Evolutionary conservation across 2,797 vertebrate genomes (phyloP), one percentile per base, ranked within the genome.

Genomic region (Danio kyathit): DNA sequence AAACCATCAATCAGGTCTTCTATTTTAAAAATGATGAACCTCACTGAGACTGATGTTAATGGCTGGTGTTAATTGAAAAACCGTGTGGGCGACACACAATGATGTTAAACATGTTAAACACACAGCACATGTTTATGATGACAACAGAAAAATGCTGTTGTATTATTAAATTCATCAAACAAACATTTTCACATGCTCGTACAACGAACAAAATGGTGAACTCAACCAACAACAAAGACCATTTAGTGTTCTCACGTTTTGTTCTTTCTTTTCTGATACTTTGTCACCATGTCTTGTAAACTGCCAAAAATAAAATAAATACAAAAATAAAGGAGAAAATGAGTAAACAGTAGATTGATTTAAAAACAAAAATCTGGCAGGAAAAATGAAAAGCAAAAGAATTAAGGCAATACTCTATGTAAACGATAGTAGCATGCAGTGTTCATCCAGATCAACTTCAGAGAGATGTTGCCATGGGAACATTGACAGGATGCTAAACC

Each of bases 211-310:
- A 84, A 79, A 72, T 57, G 67, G 65, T 76, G 85, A 82, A 80
- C 61, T 52, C 86, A 85, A 83, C 81, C 63, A 41, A 75, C 76
- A 74, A 76, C 79, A 77, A 88, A 87, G 84, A 19, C 40, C 84
- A 66, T 86, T 86, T 90, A 84, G 52, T 76, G 80, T 95, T 93
- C 98, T 99, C 96, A 99, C 97, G 91, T 97, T 97, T 98, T 99
- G 95, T 94, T 99, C 94, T 96, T 99, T 95, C 96, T 94, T 96
- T 97, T 99, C 94, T 99, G 97, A 96, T 97, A 99, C 91, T 99
- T 99, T 95, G 97, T 95, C 96, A 99, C 97, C 97, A 96, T 97
- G 93, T 99, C 97, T 95, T 99, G 97, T 90, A 99, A 93, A 95
- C 97, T 99, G 95, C 13, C 78, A 61, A 52, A 54, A 46, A 92